Base-by-base conservation (phyloP, 2,888 invertebrate species). In the Serrognathus titanus region DNA sequence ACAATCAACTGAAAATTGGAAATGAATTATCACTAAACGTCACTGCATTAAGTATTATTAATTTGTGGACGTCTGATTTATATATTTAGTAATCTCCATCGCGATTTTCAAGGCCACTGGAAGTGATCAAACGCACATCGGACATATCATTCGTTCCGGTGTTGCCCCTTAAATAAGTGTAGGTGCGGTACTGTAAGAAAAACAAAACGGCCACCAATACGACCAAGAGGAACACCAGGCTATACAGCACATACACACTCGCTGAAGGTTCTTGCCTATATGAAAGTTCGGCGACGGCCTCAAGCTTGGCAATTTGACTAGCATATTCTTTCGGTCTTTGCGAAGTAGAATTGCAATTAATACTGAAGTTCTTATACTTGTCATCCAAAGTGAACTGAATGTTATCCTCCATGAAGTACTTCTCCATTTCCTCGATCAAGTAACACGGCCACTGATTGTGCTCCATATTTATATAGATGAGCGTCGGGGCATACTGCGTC, bases 361-460 rank as follows among this genome's bases (percentile, higher is more conserved):
- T 40, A 16, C 45, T 53, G 24, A 51, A 36, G 10, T 39, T 46
- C 20, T 43, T 47, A 36, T 56, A 56, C 36, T 49, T 50, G 20
- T 51, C 47, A 40, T 57, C 57, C 20, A 57, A 16, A 16, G 53
- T 50, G 36, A 57, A 53, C 36, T 45, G 43, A 5, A 57, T 47
- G 3, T 35, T 24, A 40, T 57, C 57, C 10, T 50, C 51, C n/a
- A 46, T 39, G 41, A 53, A 57, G 38, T 68, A 69, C 1, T 64
- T 63, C 35, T 67, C 63, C 71, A 76, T 75, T 40, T 76, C 74
- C 10, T 66, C 59, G 45, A 75, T 70, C 38, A 76, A 59, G 52
- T 70, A 70, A 54, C 77, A 77, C 2, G 72, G 69, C 55, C 72
- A 66, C 3, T 52, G 36, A 51, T 77, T 77, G 43, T 71, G 63